These are phyloP conservation scores for Carabus problematicus DNA, from an alignment of 2,888 invertebrate genomes.

Conservation along the genomic window DNA sequence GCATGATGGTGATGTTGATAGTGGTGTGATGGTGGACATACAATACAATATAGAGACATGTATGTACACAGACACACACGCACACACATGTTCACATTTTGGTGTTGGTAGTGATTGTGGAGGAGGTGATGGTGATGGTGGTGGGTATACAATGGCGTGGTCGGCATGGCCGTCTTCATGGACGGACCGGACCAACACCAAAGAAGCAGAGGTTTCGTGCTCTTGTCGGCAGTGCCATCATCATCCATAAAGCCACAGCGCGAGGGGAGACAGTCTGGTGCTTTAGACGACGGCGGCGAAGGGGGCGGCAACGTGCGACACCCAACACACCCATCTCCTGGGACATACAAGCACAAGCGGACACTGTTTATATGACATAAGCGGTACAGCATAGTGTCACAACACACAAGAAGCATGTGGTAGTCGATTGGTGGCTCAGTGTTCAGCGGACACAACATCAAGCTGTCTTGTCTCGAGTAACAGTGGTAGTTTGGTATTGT, in stretches of 20 bases:
- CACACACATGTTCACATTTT: no score
- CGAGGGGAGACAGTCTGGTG: constrained; percentile 1
- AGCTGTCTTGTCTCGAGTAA: neutral
- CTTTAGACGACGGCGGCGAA: constrained; percentile 16
- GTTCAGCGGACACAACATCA: neutral
- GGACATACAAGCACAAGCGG: constrained; percentile 40
- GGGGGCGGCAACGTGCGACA: constrained; percentile 37
- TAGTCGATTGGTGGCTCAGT: neutral
- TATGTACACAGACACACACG: no score
- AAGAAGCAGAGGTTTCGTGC: constrained; percentile 15
- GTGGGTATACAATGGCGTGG: no score
- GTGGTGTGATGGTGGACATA: no score
- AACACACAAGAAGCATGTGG: constrained; percentile 12
- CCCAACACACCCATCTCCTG: constrained; percentile 32
- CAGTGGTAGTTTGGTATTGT: neutral
- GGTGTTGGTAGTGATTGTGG: no score
- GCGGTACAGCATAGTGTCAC: constrained; percentile 5
- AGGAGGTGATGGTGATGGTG: no score
- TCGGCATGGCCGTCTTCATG: no score
- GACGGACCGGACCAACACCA: neutral
- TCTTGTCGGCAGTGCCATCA: constrained; percentile 18
- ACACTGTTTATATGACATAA: constrained; percentile 19
- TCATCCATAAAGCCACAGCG: constrained; percentile 19
- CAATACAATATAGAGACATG: no score
- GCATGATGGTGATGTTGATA: no score